Evolutionary conservation across 2,113 vertebrate genomes (phyloP), one percentile per base, ranked within the genome.

Genomic region (Apodemus speciosus): DNA sequence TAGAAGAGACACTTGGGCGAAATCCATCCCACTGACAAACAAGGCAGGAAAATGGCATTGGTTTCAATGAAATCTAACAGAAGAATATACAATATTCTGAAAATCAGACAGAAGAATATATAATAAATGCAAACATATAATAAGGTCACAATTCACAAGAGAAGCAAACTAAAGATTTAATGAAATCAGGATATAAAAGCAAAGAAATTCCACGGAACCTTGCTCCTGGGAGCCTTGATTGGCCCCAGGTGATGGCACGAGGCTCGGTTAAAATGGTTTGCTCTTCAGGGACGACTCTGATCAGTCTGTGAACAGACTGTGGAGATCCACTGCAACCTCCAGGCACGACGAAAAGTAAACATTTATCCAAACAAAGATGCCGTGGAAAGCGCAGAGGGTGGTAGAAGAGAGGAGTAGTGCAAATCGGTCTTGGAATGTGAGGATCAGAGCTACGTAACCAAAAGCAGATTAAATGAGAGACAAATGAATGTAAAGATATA

Each of bases 1-100:
- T 0, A 66, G 40, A 80, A 72, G 89, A 96, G 66, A 72, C 14
- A 15, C 56, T 81, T 58, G 9, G 56, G 69, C 21, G 20, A 73
- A 90, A 94, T 77, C 51, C 91, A 71, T 58, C 85, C 79, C 90
- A 93, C 69, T 58, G 51, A 80, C 16, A 76, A 71, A 32, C 35
- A 88, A 86, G 30, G 15, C 9, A 69, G 76, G 62, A 68, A 80
- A 94, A n/a, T 58, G 90, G 56, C 46, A 43, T 27, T 69, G 35
- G 3, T 11, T 64, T 27, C n/a, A 89, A 76, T 7, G 69, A 60
- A 30, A 58, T 60, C n/a, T 13, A 32, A 35, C 77, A 6, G 68
- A 91, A 43, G 75, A 84, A 79, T 27, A 6, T 14, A 40, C 73
- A 51, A 77, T 58, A 83, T 40, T 71, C 30, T 7, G 69, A 62